These are phyloP conservation scores for Bruchidius siliquastri DNA, from an alignment of 2,888 invertebrate genomes.

Conservation along the genomic window DNA sequence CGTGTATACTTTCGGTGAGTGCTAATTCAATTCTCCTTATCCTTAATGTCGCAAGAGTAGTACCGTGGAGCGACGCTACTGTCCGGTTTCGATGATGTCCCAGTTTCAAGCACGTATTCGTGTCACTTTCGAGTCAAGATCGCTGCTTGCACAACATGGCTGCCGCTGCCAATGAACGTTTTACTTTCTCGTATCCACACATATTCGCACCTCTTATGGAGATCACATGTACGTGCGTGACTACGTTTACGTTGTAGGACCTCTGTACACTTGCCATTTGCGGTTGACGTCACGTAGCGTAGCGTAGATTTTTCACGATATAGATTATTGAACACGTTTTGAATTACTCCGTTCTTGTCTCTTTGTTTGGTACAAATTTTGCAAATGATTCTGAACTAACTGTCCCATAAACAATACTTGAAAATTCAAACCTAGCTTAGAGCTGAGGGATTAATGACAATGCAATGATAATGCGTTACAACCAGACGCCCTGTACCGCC, in stretches of 20 bases:
- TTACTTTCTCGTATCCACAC: constrained; percentile 22
- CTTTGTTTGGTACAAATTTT: too few species aligned
- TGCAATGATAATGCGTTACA: too few species aligned
- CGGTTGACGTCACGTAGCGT: background rate
- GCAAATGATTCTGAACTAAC: too few species aligned
- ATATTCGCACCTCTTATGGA: background rate
- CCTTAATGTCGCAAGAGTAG: background rate
- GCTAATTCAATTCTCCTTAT: too few species aligned
- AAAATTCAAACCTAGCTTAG: too few species aligned
- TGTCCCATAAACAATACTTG: too few species aligned
- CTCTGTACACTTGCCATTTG: background rate
- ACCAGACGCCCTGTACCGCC: too few species aligned
- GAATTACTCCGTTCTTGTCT: too few species aligned
- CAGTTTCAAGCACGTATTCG: constrained; percentile 38
- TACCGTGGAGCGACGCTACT: background rate
- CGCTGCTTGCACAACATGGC: constrained; percentile 36
- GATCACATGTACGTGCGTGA: background rate
- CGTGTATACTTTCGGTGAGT: too few species aligned
- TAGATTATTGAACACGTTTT: too few species aligned
- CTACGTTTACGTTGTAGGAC: background rate
- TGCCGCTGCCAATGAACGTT: constrained; percentile 23
- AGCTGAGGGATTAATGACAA: too few species aligned
- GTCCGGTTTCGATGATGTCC: constrained; percentile 29
- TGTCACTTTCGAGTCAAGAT: constrained; percentile 45
- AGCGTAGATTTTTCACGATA: too few species aligned